phyloP scores from a whole-genome alignment of 1,140 invertebrate species.

The Phenacoccus solenopsis region DNA sequence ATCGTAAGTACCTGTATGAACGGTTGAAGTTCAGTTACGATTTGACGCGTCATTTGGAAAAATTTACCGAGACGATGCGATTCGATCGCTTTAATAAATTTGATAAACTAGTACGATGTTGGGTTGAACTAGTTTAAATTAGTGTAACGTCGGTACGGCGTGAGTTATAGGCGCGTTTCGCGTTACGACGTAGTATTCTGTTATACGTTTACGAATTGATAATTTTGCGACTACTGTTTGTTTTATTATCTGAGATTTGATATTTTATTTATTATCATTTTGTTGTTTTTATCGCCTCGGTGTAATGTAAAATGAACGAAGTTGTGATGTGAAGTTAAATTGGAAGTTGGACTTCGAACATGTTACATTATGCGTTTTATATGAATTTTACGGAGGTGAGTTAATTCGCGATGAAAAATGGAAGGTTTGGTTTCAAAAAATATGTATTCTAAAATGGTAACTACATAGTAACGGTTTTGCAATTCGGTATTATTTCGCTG shows the following conservation, averaged over 20 bases:
- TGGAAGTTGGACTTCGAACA: no score
- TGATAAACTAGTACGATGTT: neutral
- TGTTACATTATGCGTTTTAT: neutral
- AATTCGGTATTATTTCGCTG: no score
- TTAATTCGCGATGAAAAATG: no score
- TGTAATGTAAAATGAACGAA: no score
- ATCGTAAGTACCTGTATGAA: constrained; percentile 34
- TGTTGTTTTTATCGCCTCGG: no score
- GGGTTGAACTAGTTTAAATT: neutral
- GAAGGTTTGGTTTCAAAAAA: no score
- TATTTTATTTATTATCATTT: neutral
- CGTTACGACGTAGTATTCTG: neutral
- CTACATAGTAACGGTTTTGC: no score
- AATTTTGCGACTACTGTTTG: no score
- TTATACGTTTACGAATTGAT: no score
- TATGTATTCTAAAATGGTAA: no score
- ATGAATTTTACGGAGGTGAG: neutral
- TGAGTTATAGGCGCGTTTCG: neutral
- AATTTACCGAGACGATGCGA: no score
- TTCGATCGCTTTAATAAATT: neutral
- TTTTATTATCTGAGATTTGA: neutral
- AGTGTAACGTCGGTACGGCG: neutral
- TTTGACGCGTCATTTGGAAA: neutral
- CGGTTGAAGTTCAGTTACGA: neutral
- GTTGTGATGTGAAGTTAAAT: no score